A percentile compares a stretch with the other conserved stretches of the same genome.
Conservation (phyloP, 1,140 invertebrate genomes). For the Pseudoatta argentina region DNA sequence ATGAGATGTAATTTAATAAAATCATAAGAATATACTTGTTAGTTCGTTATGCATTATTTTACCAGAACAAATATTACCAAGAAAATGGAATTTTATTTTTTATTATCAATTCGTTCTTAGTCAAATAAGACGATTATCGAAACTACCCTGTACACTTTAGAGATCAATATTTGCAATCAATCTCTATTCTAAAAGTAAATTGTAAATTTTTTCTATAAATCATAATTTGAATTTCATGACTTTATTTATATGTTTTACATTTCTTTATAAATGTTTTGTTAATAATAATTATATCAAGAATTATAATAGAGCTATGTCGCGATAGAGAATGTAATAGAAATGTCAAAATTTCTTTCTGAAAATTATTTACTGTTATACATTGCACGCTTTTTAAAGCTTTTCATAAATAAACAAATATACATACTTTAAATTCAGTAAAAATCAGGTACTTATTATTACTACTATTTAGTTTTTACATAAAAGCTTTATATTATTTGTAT, state of each 20-base stretch:
- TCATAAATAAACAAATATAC: conserved; percentile 73
- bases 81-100: neutral
- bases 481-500: conserved; percentile 44
- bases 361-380: conserved; percentile 22
- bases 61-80: neutral
- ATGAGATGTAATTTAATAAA: conserved; percentile 74
- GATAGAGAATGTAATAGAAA: conserved; percentile 4
- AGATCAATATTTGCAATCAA: neutral
- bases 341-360: conserved; percentile 9
- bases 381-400: conserved; percentile 42
- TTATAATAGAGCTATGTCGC: conserved; percentile 2
- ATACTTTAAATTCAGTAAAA: conserved; percentile 64
- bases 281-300: conserved; percentile 17
- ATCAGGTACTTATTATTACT: conserved; percentile 68
- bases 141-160: no score
- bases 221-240: conserved; percentile 35
- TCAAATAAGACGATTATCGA: neutral
- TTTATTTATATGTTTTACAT: conserved; percentile 59
- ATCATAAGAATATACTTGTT: conserved; percentile 53
- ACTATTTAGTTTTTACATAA: neutral
- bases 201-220: neutral
- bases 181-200: conserved; percentile 5
- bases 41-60: conserved; percentile 19
- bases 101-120: neutral
- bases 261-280: conserved; percentile 11